Base-by-base conservation (phyloP, 2,888 invertebrate species). In the Drosophila fungiperda region DNA sequence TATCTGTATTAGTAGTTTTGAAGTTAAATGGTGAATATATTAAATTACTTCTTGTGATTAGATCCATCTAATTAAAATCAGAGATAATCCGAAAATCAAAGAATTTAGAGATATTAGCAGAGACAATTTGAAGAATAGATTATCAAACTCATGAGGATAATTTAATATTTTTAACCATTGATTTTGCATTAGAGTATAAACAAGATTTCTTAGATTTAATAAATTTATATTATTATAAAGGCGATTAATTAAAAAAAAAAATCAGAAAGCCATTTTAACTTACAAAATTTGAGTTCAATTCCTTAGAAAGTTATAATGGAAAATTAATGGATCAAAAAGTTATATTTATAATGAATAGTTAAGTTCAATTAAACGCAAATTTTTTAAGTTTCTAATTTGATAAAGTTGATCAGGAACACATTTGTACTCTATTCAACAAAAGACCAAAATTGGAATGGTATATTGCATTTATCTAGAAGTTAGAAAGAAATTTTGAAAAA, bases 71-170 rank as follows among this genome's bases (percentile, higher is more conserved):
- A 20, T 20, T 20, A 15, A 45, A 38, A 17, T 8, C 3, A 36
- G 3, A 0, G 17, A 17, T 17, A 17, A 20, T 36, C 15, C 36
- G 6, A 0, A 6, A 15, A 35, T 20, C 12, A 3, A 2, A 20
- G 15, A 8, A 45, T 8, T 4, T 1, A 45, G 3, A 1, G 20
- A 2, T 7, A 20, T 15, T 20, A 6, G 6, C 1, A 29, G 29
- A 6, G 29, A 29, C 15, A 15, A 20, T 15, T 9, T n/a, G 2
- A 9, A 0, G 40, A 1, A n/a, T 40, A 9, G 5, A 2, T 11
- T 11, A 40, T 11, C 11, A 3, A 20, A 20, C 0, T 20, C 1
- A 1, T 4, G 8, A 45, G 3, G 15, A 7, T 8, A 15, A 23
- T 2, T 23, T 7, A 1, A 45, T 23, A 45, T 15, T 23, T 45